Percentiles rank a stretch among this genome's conserved stretches.
Evolutionary conservation across 2,888 invertebrate genomes (phyloP).

Genomic region (Drosophila birchii): DNA sequence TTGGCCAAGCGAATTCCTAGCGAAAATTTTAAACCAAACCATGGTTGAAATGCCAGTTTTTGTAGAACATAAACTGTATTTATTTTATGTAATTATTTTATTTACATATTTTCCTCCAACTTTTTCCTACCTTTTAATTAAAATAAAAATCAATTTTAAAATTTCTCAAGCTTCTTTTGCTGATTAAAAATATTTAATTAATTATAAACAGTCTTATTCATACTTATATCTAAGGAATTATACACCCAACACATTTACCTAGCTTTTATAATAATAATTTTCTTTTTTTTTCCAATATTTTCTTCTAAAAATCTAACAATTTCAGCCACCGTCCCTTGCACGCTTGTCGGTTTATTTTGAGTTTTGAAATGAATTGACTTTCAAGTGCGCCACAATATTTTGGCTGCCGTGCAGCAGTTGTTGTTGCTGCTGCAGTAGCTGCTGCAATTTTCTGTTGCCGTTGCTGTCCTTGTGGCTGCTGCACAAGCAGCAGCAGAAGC

Average conservation of each 20-base stretch:
- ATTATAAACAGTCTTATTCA: too few species aligned
- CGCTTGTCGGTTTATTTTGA: conserved; percentile 43
- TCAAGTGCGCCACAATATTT: conserved; percentile 65
- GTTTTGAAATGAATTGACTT: conserved; percentile 65
- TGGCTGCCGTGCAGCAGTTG: conserved; percentile 19
- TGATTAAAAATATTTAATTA: neutral
- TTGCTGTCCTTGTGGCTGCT: conserved; percentile 12
- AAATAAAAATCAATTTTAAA: too few species aligned
- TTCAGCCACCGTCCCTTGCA: neutral
- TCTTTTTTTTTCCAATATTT: neutral
- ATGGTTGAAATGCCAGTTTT: neutral
- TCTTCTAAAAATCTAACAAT: neutral
- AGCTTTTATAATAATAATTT: neutral
- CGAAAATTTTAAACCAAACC: conserved; percentile 21
- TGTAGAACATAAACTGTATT: neutral
- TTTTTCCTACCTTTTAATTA: neutral
- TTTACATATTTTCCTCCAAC: neutral
- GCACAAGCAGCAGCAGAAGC: conserved; percentile 20
- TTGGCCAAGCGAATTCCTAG: conserved; percentile 41
- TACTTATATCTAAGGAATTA: neutral
- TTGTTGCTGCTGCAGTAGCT: neutral
- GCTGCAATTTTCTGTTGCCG: conserved; percentile 21
- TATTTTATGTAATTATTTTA: too few species aligned
- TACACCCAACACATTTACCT: too few species aligned
- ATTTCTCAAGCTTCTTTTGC: neutral